A percentile compares a stretch with the other conserved stretches of the same genome.
Evolutionary conservation across 2,888 invertebrate species (phyloP).

Genomic region (Microctonus hyperodae): DNA sequence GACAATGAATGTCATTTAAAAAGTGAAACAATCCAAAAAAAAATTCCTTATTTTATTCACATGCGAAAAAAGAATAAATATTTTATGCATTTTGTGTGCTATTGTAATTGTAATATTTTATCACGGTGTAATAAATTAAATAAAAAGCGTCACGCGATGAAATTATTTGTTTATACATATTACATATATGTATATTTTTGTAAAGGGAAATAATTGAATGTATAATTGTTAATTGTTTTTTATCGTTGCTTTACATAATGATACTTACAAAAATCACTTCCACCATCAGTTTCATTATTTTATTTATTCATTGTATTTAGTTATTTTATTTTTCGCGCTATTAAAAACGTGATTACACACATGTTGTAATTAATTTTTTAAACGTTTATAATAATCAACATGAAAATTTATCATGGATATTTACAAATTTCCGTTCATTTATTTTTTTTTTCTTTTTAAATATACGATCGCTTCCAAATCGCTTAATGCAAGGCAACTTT

Average conservation of each 20-base stretch:
- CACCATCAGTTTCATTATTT: background rate
- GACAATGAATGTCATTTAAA: background rate
- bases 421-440: conserved; percentile 43
- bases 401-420: conserved; percentile 48
- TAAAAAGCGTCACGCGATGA: background rate
- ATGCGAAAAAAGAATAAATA: background rate
- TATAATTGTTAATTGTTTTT: background rate
- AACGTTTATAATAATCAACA: conserved; percentile 40
- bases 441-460: background rate
- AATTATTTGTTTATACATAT: background rate
- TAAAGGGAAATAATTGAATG: conserved; percentile 2
- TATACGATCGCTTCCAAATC: conserved; percentile 44
- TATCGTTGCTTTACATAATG: conserved; percentile 1
- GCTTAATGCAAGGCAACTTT: conserved; percentile 56
- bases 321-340: conserved; percentile 1
- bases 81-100: background rate
- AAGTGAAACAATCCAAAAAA: conserved; percentile 8
- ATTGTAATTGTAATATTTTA: background rate
- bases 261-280: conserved; percentile 5
- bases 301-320: background rate
- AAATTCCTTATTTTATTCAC: conserved; percentile 15
- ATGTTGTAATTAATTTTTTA: conserved; percentile 40
- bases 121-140: background rate
- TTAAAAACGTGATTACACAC: conserved; percentile 3
- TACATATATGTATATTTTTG: background rate